A percentile compares a stretch with the other conserved stretches of the same genome.
Conservation (phyloP, 2,113 vertebrate genomes). For the Micronisus gabar region DNA sequence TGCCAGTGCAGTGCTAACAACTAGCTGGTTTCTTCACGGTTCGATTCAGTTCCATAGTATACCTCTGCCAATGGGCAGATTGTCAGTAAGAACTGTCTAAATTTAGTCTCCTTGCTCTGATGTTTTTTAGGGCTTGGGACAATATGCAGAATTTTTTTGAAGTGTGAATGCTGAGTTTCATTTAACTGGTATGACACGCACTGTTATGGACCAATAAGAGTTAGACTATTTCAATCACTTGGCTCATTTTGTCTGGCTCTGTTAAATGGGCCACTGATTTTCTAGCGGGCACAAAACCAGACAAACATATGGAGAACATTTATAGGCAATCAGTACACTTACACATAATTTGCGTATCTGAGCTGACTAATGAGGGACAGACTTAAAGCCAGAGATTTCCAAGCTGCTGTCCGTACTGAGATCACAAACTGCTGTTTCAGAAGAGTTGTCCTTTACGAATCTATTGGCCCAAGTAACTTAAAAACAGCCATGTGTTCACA, state of each 20-base stretch:
- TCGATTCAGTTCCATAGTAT: not conserved
- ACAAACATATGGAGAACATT: slow-evolving; percentile 39
- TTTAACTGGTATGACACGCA: not conserved
- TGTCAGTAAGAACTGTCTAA: not conserved
- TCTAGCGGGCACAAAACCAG: slow-evolving; percentile 17
- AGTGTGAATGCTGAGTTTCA: not conserved
- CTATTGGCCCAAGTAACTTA: not conserved
- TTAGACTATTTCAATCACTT: slow-evolving; percentile 7
- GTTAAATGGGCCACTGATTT: slow-evolving; percentile 12
- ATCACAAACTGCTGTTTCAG: not conserved
- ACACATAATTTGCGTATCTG: slow-evolving; percentile 13
- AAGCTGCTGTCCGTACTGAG: slow-evolving; percentile 22
- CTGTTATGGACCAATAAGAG: not conserved
- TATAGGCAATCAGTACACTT: not conserved
- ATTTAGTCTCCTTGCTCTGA: not conserved
- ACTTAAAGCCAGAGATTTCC: slow-evolving; percentile 11
- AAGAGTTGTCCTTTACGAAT: not conserved
- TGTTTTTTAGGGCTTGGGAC: not conserved
- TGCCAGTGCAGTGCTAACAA: not conserved
- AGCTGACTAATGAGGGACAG: slow-evolving; percentile 37
- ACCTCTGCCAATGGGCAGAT: not conserved
- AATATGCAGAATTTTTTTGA: not conserved
- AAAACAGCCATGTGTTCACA: not conserved
- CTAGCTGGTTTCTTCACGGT: not conserved
- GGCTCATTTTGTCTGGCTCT: not conserved